Evolutionary conservation across 2,113 vertebrate genomes (phyloP).

Genomic region (Cheirogaleus medius): DNA sequence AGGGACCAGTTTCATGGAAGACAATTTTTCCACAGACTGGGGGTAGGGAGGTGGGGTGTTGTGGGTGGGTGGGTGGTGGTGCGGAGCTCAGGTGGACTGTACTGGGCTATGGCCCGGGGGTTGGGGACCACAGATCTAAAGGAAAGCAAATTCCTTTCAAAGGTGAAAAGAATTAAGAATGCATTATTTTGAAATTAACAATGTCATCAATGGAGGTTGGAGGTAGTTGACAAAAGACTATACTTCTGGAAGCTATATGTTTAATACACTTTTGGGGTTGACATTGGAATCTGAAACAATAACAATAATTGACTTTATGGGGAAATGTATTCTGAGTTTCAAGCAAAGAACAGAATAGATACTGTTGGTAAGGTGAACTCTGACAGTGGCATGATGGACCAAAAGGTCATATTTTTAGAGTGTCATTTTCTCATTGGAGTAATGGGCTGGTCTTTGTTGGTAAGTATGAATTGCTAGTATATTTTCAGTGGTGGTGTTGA

Average conservation of each 20-base stretch:
- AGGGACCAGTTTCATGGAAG: too few relatives aligned
- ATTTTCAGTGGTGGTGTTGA: not conserved
- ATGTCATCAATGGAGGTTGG: not conserved
- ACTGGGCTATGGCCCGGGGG: too few relatives aligned
- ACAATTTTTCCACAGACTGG: too few relatives aligned
- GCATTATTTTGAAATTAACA: not conserved
- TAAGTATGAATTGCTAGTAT: not conserved
- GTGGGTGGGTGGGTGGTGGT: too few relatives aligned
- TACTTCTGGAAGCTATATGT: not conserved
- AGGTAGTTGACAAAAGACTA: not conserved
- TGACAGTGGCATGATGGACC: not conserved
- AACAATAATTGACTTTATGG: not conserved
- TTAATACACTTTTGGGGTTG: not conserved
- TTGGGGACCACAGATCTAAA: not conserved
- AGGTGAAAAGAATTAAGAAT: conserved; percentile 9
- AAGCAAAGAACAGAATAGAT: not conserved
- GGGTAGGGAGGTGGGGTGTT: too few relatives aligned
- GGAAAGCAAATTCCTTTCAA: not conserved
- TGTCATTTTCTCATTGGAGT: not conserved
- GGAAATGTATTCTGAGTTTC: not conserved
- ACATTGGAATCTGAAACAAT: not conserved
- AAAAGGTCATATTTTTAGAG: not conserved
- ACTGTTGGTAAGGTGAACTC: not conserved
- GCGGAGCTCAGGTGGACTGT: too few relatives aligned
- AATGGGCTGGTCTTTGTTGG: not conserved